Base-by-base conservation (phyloP, 2,113 vertebrate genomes). In the Cariama cristata region DNA sequence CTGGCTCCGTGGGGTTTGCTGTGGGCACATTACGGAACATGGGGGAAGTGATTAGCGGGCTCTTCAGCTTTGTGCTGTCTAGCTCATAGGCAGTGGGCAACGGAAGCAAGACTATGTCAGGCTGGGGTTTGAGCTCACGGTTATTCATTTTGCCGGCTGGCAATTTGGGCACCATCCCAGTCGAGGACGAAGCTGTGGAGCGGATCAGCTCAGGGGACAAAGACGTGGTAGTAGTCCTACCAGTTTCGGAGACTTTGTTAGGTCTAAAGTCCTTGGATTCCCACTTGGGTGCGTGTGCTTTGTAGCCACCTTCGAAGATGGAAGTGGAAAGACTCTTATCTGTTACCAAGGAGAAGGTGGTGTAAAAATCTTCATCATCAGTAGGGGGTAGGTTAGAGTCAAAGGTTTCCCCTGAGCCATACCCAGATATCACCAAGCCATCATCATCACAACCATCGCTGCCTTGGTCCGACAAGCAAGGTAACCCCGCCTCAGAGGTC, bases 21-120 rank as follows among this genome's bases (percentile, higher is more conserved):
- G 99, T 99, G 99, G 99, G 99, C 99, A 99, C 99, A 99, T 99
- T 99, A 99, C 98, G 99, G 99, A 99, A 99, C 99, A 99, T 99
- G 99, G 99, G 99, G 99, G 99, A 99, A 99, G 99, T 99, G 99
- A 99, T 99, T 99, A 99, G 98, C 98, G 99, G 99, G 98, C 98
- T 99, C 99, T 99, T 99, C 99, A 98, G 99, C 98, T 99, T 99
- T 99, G 99, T 99, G 99, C 99, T 99, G 99, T 99, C 99, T 99
- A 99, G 98, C 99, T 99, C 99, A 99, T 99, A 99, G 99, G 99
- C 99, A 98, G 99, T 99, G 99, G 99, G 99, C 98, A 99, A 99
- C 98, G 99, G 99, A 99, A 99, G 99, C 99, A 99, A 99, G 98
- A 99, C 99, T 99, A 99, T 97, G 98, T 99, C 98, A 98, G 99